These are phyloP conservation scores for Agrypnia vestita DNA, from an alignment of 1,140 invertebrate genomes.

Conservation along the genomic window DNA sequence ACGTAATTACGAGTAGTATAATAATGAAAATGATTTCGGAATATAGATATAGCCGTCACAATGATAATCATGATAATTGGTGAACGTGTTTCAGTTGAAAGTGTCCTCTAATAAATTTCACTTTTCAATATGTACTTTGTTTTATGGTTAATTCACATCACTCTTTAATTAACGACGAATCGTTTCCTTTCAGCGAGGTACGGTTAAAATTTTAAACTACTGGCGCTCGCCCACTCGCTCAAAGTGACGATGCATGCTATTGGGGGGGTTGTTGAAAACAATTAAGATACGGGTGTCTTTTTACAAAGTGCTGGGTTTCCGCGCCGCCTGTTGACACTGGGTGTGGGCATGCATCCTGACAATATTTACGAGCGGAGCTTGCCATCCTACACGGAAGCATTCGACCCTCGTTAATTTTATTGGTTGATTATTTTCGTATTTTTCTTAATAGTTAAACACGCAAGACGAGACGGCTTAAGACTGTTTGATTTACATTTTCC, in stretches of 20 bases:
- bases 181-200: too few species aligned
- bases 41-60: too few species aligned
- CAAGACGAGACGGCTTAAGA: conserved; percentile 34
- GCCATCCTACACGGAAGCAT: conserved; percentile 48
- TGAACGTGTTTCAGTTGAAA: neutral
- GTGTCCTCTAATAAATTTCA: conserved; percentile 5
- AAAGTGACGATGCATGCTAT: neutral
- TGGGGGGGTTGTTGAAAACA: neutral
- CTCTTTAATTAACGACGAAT: conserved; percentile 22
- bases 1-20: too few species aligned
- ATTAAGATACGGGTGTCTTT: neutral
- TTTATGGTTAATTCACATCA: conserved; percentile 9
- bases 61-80: conserved; percentile 7
- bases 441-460: conserved; percentile 54
- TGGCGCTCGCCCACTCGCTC: neutral
- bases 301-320: conserved; percentile 1
- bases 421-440: conserved; percentile 57
- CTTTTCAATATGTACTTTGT: conserved; percentile 23
- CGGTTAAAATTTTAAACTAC: too few species aligned
- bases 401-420: conserved; percentile 54
- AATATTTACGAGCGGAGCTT: conserved; percentile 35
- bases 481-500: conserved; percentile 60
- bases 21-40: too few species aligned
- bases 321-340: neutral
- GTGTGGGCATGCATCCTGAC: neutral